A percentile compares a stretch with the other conserved stretches of the same genome.
Evolutionary conservation across 1,140 invertebrate species (phyloP).

Genomic region (Cyrtorhinus lividipennis): DNA sequence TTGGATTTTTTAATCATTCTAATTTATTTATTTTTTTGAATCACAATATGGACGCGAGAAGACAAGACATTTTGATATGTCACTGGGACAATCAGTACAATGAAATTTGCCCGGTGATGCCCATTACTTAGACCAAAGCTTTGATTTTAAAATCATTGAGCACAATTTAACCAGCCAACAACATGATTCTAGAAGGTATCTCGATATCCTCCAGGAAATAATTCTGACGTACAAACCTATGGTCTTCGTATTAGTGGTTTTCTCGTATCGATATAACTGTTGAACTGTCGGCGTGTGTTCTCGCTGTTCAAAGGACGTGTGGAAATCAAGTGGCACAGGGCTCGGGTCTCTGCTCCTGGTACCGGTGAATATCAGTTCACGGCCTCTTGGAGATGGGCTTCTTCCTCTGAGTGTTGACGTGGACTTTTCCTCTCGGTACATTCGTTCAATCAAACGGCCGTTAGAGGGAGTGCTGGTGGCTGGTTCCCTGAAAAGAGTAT

Average conservation of each 20-base stretch:
- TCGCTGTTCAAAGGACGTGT: constrained; percentile 16
- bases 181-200: too few relatives aligned
- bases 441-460: constrained; percentile 8
- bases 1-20: too few relatives aligned
- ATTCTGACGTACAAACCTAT: constrained; percentile 11
- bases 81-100: too few relatives aligned
- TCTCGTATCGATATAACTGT: constrained; percentile 21
- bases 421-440: constrained; percentile 12
- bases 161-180: too few relatives aligned
- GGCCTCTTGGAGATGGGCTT: constrained; percentile 8
- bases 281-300: constrained; percentile 21
- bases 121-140: too few relatives aligned
- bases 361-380: constrained; percentile 23
- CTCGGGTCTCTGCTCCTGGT: constrained; percentile 23
- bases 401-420: not conserved
- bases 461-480: constrained; percentile 7
- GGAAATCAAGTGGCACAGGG: constrained; percentile 17
- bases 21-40: too few relatives aligned
- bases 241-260: constrained; percentile 18
- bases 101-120: too few relatives aligned
- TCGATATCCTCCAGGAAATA: too few relatives aligned
- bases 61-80: too few relatives aligned
- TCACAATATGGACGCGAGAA: too few relatives aligned
- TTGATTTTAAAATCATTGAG: too few relatives aligned
- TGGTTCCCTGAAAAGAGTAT: constrained; percentile 12